Conservation (phyloP, 1,140 invertebrate species). For the Drosophila ananassae region DNA sequence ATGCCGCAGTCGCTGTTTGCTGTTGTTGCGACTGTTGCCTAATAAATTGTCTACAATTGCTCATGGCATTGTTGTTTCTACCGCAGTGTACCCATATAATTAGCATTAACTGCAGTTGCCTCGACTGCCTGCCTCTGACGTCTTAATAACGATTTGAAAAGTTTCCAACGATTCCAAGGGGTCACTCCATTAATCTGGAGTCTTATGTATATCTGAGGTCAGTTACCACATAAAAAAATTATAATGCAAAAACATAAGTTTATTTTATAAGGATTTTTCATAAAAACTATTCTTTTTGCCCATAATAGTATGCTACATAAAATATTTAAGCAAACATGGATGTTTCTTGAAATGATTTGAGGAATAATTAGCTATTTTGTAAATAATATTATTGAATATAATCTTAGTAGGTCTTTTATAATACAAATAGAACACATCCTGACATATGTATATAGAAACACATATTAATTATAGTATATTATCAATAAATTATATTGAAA, state of each 20-base stretch:
- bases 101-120: conserved; percentile 48
- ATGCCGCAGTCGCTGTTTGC: conserved; percentile 29
- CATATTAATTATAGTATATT: too few relatives aligned
- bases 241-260: too few relatives aligned
- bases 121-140: conserved; percentile 6
- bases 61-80: conserved; percentile 30
- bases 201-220: too few relatives aligned
- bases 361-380: too few relatives aligned
- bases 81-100: conserved; percentile 41
- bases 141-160: conserved; percentile 25
- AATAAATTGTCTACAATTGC: conserved; percentile 60
- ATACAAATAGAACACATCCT: too few relatives aligned
- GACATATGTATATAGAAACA: too few relatives aligned
- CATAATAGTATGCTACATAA: conserved; percentile 1
- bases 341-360: too few relatives aligned
- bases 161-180: background rate
- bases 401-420: too few relatives aligned
- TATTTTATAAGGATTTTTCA: background rate
- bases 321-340: background rate
- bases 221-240: too few relatives aligned
- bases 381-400: too few relatives aligned
- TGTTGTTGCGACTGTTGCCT: conserved; percentile 23
- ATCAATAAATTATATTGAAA: too few relatives aligned
- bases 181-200: background rate
- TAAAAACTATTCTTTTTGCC: accelerated